Conservation (phyloP, 2,888 invertebrate species). For the Pristionchus maxplancki region DNA sequence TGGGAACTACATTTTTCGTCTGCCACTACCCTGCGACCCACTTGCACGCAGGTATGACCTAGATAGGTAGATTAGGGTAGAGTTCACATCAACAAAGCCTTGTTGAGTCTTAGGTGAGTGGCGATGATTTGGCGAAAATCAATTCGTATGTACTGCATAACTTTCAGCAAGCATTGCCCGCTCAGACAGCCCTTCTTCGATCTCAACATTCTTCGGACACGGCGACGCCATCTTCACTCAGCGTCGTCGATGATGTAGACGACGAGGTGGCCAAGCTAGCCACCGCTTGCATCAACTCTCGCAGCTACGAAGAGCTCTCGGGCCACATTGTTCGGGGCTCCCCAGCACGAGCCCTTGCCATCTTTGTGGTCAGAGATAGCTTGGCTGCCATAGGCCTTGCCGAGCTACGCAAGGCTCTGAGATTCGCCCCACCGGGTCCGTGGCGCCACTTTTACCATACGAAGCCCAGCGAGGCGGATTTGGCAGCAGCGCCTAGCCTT, state of each 20-base stretch:
- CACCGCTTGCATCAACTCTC: constrained; percentile 49
- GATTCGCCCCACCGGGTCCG: constrained; percentile 28
- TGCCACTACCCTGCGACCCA: not conserved
- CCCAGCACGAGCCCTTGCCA: not conserved
- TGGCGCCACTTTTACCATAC: constrained; percentile 35
- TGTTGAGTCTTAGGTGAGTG: not conserved
- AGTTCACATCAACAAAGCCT: too few species aligned
- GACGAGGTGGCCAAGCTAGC: constrained; percentile 52
- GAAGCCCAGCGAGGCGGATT: constrained; percentile 50
- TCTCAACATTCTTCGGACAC: not conserved
- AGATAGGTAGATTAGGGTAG: too few species aligned
- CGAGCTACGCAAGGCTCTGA: constrained; percentile 46
- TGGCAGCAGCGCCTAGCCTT: constrained; percentile 52
- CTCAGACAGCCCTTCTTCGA: not conserved
- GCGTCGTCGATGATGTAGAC: not conserved
- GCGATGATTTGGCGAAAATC: not conserved
- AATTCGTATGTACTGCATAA: too few species aligned
- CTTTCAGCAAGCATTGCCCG: not conserved
- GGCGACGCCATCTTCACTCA: not conserved
- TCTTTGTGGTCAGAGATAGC: not conserved
- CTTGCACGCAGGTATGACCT: not conserved
- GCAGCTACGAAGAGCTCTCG: constrained; percentile 53
- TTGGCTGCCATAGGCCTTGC: constrained; percentile 46
- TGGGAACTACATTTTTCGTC: not conserved
- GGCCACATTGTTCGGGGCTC: not conserved